These are phyloP conservation scores for Oscheius sp. DNA, from an alignment of 2,888 invertebrate species.

Conservation along the genomic window DNA sequence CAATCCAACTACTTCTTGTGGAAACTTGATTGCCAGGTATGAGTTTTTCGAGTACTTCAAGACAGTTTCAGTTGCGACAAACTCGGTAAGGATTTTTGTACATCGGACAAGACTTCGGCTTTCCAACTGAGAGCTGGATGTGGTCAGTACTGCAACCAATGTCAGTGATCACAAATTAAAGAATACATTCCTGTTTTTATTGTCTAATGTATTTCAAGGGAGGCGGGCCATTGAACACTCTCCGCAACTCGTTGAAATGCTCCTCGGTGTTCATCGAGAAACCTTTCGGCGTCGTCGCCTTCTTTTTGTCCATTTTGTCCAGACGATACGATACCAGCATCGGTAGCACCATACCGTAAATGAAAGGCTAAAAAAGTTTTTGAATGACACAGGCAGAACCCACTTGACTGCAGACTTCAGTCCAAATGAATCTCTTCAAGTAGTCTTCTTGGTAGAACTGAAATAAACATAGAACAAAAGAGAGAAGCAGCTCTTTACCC, in stretches of 20 bases:
- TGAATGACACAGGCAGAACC: neutral
- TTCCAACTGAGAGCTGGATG: constrained; percentile 52
- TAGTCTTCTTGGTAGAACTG: constrained; percentile 1
- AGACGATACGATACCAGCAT: neutral
- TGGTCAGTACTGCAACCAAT: constrained; percentile 39
- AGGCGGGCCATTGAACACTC: constrained; percentile 2
- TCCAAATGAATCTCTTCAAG: constrained; percentile 13
- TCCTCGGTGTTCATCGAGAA: neutral
- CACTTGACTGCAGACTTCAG: constrained; percentile 8
- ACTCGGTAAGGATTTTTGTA: constrained; percentile 45
- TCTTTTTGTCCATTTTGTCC: neutral
- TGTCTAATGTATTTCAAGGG: neutral
- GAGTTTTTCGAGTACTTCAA: neutral
- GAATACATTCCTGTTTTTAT: neutral
- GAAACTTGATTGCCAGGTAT: constrained; percentile 45
- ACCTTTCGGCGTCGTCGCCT: neutral
- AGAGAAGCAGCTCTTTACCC: neutral
- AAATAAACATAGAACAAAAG: neutral
- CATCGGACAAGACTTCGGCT: constrained; percentile 39
- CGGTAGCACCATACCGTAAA: constrained; percentile 2
- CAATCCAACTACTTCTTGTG: constrained; percentile 43
- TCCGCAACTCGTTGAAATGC: constrained; percentile 16
- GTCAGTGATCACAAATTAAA: neutral
- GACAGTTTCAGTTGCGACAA: constrained; percentile 43
- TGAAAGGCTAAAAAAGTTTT: neutral